Conservation (phyloP, 2,888 invertebrate species). For the Cheilosia vernalis region DNA sequence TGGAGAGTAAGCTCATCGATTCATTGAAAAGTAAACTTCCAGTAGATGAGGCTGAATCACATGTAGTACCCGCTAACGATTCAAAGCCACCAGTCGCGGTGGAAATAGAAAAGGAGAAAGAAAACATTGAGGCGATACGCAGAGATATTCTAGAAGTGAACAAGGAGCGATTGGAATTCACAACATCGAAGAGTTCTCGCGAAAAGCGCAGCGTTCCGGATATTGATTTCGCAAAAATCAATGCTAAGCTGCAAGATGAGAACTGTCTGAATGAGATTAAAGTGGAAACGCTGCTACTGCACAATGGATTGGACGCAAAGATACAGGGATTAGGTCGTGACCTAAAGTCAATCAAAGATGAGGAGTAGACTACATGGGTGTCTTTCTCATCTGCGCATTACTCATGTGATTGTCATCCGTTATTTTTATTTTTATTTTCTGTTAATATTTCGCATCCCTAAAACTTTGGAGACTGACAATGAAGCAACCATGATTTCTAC, state of each 20-base stretch:
- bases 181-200: constrained; percentile 43
- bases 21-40: constrained; percentile 46
- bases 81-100: constrained; percentile 11
- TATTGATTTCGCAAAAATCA: constrained; percentile 53
- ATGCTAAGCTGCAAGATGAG: constrained; percentile 58
- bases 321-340: constrained; percentile 80
- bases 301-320: constrained; percentile 76
- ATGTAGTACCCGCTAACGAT: constrained; percentile 15
- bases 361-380: constrained; percentile 35
- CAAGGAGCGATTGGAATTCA: constrained; percentile 47
- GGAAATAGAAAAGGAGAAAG: constrained; percentile 62
- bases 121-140: constrained; percentile 80
- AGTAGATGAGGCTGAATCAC: constrained; percentile 40
- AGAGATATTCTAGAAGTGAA: constrained; percentile 80
- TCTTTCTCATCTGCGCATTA: not conserved
- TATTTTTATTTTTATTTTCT: not conserved
- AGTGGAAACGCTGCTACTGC: constrained; percentile 72
- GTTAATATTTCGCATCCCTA: constrained; percentile 36
- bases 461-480: constrained; percentile 56
- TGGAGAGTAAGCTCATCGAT: constrained; percentile 3
- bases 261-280: constrained; percentile 79
- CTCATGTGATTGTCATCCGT: not conserved
- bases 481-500: constrained; percentile 7
- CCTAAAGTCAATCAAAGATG: constrained; percentile 80
- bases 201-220: constrained; percentile 67